A percentile compares a stretch with the other conserved stretches of the same genome.
Conservation (phyloP, 2,888 invertebrate genomes). For the Physocephala rufipes region DNA sequence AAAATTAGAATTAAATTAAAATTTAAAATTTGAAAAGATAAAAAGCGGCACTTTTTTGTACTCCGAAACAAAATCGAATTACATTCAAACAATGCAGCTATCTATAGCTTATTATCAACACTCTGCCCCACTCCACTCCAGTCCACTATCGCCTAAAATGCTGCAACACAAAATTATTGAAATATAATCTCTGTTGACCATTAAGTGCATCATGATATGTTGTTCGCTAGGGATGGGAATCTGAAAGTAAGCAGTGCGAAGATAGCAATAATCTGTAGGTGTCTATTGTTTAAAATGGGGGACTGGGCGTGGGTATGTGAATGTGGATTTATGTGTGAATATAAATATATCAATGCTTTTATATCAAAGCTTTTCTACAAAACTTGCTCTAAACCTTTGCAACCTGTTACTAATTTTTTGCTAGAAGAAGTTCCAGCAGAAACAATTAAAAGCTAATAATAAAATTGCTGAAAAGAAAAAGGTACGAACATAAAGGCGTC, state of each 20-base stretch:
- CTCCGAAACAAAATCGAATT: too few species aligned
- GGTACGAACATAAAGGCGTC: not conserved
- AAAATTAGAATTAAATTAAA: too few species aligned
- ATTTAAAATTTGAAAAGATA: too few species aligned
- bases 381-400: conserved; percentile 25
- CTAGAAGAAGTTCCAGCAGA: not conserved
- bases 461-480: not conserved
- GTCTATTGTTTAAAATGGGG: not conserved
- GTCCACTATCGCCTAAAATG: conserved; percentile 15
- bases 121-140: not conserved
- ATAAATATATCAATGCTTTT: not conserved
- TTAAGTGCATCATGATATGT: conserved; percentile 27
- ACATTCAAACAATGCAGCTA: not conserved
- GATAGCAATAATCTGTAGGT: conserved; percentile 21
- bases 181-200: conserved; percentile 35
- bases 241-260: not conserved
- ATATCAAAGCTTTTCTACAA: not conserved
- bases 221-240: conserved; percentile 17
- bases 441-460: not conserved
- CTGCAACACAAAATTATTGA: conserved; percentile 32
- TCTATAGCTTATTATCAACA: not conserved
- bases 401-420: conserved; percentile 14
- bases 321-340: not conserved
- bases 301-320: not conserved
- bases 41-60: too few species aligned